Conservation (phyloP, 2,888 invertebrate species). For the Epirrhoe tristata region DNA sequence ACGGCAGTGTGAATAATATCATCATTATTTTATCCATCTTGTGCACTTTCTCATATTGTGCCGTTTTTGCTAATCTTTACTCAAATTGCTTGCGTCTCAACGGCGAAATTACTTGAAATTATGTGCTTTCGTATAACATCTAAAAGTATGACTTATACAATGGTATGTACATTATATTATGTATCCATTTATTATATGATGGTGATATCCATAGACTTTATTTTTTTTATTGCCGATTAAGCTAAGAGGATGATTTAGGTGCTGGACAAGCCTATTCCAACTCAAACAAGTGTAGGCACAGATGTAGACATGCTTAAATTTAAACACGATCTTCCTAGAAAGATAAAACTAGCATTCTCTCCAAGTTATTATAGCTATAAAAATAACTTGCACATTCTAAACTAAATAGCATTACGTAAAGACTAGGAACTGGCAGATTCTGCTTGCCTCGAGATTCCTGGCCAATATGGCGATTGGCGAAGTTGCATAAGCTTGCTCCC, state of each 20-base stretch:
- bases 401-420: slow-evolving; percentile 24
- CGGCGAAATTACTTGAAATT: slow-evolving; percentile 27
- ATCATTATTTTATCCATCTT: background rate
- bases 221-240: no score
- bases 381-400: slow-evolving; percentile 18
- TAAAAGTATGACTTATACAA: background rate
- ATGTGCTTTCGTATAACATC: slow-evolving; percentile 9
- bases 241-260: no score
- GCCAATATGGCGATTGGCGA: slow-evolving; percentile 8
- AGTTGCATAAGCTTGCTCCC: slow-evolving; percentile 13
- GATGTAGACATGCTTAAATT: background rate
- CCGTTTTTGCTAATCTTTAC: slow-evolving; percentile 25
- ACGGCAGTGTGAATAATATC: background rate
- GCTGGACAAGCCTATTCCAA: no score
- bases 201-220: no score
- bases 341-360: background rate
- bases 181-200: no score
- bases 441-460: slow-evolving; percentile 20
- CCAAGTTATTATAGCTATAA: background rate
- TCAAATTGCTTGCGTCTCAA: slow-evolving; percentile 22
- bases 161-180: no score
- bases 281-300: no score
- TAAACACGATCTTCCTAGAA: background rate
- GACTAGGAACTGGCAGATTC: slow-evolving; percentile 26
- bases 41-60: slow-evolving; percentile 34